Base-by-base conservation (phyloP, 64 coral and sea anemone genomes). In the Stichodactyla mertensii region DNA sequence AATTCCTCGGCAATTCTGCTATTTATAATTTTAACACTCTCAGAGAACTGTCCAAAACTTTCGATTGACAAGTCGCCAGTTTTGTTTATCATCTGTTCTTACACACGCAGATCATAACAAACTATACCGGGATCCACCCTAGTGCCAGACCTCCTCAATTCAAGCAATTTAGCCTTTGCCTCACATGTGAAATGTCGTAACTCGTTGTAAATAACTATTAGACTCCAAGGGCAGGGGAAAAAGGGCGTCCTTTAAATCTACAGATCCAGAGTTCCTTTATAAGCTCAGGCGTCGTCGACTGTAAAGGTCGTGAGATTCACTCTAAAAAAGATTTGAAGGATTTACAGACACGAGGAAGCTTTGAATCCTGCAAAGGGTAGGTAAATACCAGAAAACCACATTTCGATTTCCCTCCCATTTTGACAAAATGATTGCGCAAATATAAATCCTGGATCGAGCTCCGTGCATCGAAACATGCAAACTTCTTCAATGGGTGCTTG, bases 181-280 rank as follows among this genome's bases (percentile, higher is more conserved):
- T 81, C 36, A 81, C 52, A 81, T 81, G 78, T 15, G 5, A 51
- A 81, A 81, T 81, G 78, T 18, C 78, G 78, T 81, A 81, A 81
- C 78, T 55, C 18, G 16, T 81, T 81, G 78, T 6, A 81, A 81
- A 81, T 81, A 81, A 20, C 78, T 13, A 81, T 81, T 81, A 55
- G 51, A 15, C 78, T 20, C 13, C 53, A 51, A 28, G 6, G 52
- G 36, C 19, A 81, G 54, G 7, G 20, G 78, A 4, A 81, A 81
- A 81, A 81, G 78, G 78, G 78, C 78, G 78, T 81, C 51, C 15
- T 45, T 53, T 8, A 55, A 53, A 18, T n/a, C 51, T 54, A 13
- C 5, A 10, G 23, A 31, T 31, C 69, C 22, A 74, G 7, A 27
- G 24, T 74, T 74, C 11, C 69, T 36, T 13, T 36, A 22, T 69